Evolutionary conservation across 2,113 vertebrate genomes (phyloP), one percentile per base, ranked within the genome.

Genomic region (Cynocephalus volans): DNA sequence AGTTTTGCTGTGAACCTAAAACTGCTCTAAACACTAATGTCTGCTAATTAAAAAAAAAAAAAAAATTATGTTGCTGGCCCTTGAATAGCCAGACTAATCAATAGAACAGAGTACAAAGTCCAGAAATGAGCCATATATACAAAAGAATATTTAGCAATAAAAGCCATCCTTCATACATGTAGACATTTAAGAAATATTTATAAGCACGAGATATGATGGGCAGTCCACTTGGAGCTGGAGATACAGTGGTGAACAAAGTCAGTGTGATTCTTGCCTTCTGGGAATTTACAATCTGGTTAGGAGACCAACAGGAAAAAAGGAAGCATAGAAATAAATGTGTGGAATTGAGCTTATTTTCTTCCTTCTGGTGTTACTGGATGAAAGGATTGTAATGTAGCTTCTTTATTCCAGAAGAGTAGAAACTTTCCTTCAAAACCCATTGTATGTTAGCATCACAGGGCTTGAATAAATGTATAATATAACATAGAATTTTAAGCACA

Each of bases 1-100:
- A 77, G 95, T 89, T 88, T 89, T 95, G 45, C 41, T 77, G 50
- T 73, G 70, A 83, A 62, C 45, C 15, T 76, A 52, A 88, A 69
- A 45, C 21, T 96, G 77, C 62, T 84, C 33, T 83, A 83, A 83
- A 73, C 88, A 76, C 50, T 60, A 60, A 77, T 18, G 41, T 76
- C 7, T 60, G n/a, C n/a, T n/a, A n/a, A 0, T 72, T 12, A 4
- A 83, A 65, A 79, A 64, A n/a, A n/a, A n/a, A 54, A 1, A 76
- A 54, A 79, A 81, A 82, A 54, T 11, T 45, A 2, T 36, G 14
- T 80, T 79, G 58, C 62, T 82, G 52, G 13, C 23, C 70, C 64
- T 82, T 56, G 28, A 77, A 54, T 88, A 92, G 86, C 62, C n/a
- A 77, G 31, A 54, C 15, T 41, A 28, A 72, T 79, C 45, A 52